phyloP scores from a whole-genome alignment of 1,140 invertebrate genomes.

The Trachymyrmex septentrionalis region DNA sequence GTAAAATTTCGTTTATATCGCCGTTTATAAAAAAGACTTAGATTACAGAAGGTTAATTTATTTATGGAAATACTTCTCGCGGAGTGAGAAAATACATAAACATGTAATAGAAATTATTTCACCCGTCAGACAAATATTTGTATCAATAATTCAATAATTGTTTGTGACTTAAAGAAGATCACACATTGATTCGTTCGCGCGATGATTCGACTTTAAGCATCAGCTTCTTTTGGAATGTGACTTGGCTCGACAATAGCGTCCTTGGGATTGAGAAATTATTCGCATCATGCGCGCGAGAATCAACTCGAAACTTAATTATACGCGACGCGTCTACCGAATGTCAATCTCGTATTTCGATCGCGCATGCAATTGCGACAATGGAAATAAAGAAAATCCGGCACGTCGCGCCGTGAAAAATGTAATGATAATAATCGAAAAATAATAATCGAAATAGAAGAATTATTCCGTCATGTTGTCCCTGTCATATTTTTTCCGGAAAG shows the following conservation, averaged over 20 bases:
- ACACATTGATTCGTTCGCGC: background rate
- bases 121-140: background rate
- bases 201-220: constrained; percentile 40
- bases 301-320: constrained; percentile 85
- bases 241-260: constrained; percentile 63
- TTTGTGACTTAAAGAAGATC: background rate
- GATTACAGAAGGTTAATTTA: background rate
- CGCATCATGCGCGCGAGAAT: constrained; percentile 82
- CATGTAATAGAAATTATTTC: background rate
- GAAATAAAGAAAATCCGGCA: constrained; percentile 79
- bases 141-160: background rate
- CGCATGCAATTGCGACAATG: constrained; percentile 73
- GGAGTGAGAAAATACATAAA: background rate
- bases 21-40: too few relatives aligned
- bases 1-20: too few relatives aligned
- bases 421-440: background rate
- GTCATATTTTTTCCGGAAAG: background rate
- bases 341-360: constrained; percentile 77
- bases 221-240: background rate
- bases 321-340: constrained; percentile 80
- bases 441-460: background rate
- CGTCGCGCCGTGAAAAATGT: background rate
- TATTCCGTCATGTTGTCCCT: background rate
- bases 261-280: constrained; percentile 81
- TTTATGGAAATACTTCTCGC: background rate